Percentiles rank a stretch among this genome's conserved stretches.
Conservation (phyloP, 2,888 invertebrate genomes). For the Palloptera scutellata region DNA sequence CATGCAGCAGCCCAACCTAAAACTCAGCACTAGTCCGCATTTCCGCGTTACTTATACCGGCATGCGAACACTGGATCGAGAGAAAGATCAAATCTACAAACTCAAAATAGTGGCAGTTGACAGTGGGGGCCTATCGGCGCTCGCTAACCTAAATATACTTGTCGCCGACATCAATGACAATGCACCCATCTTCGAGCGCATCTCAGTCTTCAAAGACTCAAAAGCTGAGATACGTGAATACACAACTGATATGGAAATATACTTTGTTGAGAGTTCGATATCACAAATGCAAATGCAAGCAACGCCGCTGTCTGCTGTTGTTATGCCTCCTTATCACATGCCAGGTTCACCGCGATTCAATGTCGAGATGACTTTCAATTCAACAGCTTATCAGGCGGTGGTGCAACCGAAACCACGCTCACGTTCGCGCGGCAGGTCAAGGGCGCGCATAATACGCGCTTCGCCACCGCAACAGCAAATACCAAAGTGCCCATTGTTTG, state of each 20-base stretch:
- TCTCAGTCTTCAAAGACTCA: constrained; percentile 75
- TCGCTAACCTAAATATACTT: constrained; percentile 75
- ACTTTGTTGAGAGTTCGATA: constrained; percentile 59
- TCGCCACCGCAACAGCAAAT: constrained; percentile 49
- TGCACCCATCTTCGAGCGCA: constrained; percentile 74
- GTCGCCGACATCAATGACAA: constrained; percentile 86
- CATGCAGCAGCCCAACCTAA: constrained; percentile 56
- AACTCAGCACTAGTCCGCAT: constrained; percentile 53
- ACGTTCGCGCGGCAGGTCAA: constrained; percentile 43
- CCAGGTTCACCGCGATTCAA: constrained; percentile 59
- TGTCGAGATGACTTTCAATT: constrained; percentile 38
- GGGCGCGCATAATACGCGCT: constrained; percentile 45
- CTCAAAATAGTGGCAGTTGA: constrained; percentile 80
- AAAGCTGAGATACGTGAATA: constrained; percentile 73
- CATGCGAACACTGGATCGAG: constrained; percentile 72
- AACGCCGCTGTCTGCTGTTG: constrained; percentile 42
- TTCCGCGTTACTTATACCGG: constrained; percentile 59
- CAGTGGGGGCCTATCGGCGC: constrained; percentile 77
- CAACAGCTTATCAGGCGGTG: constrained; percentile 2
- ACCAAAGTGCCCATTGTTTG: constrained; percentile 69
- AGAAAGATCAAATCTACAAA: constrained; percentile 73
- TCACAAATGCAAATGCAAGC: constrained; percentile 41
- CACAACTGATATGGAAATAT: constrained; percentile 67
- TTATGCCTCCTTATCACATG: constrained; percentile 54
- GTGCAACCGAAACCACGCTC: constrained; percentile 32